Evolutionary conservation across 2,888 invertebrate genomes (phyloP).

Genomic region (Prosapia bicincta): DNA sequence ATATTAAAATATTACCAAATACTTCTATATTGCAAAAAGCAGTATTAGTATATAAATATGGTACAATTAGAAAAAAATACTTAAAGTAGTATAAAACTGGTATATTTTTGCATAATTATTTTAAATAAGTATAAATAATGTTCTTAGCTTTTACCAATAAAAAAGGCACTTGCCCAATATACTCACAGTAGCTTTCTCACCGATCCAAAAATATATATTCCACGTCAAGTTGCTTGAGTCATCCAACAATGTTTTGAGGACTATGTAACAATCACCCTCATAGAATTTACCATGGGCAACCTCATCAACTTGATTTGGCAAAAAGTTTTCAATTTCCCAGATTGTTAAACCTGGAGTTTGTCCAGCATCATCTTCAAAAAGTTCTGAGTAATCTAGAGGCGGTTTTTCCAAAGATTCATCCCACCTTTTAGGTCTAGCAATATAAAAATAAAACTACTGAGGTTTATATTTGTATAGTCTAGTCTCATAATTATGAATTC

Average conservation of each 20-base stretch:
- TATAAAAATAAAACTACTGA: too few species aligned
- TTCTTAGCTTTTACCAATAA: background rate
- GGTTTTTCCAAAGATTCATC: conserved; percentile 87
- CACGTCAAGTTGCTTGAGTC: conserved; percentile 82
- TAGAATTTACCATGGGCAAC: conserved; percentile 78
- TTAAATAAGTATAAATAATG: too few species aligned
- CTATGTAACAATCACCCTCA: conserved; percentile 98
- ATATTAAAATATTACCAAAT: too few species aligned
- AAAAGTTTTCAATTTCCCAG: conserved; percentile 99
- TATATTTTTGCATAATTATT: too few species aligned
- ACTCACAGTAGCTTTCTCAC: conserved; percentile 84
- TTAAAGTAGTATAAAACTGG: background rate
- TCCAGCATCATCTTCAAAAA: conserved; percentile 94
- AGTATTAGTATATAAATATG: too few species aligned
- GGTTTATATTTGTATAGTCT: too few species aligned
- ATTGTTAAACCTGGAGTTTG: conserved; percentile 87
- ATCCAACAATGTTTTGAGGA: conserved; percentile 83
- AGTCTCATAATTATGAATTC: too few species aligned
- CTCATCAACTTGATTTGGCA: conserved; percentile 92
- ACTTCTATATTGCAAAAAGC: too few species aligned
- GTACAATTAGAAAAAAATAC: too few species aligned
- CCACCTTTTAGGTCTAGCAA: conserved; percentile 85
- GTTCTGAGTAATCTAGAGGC: conserved; percentile 93
- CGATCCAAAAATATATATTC: conserved; percentile 99
- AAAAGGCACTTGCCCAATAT: background rate